Evolutionary conservation across 1,140 invertebrate genomes (phyloP).

Genomic region (Diploscapter pachys): DNA sequence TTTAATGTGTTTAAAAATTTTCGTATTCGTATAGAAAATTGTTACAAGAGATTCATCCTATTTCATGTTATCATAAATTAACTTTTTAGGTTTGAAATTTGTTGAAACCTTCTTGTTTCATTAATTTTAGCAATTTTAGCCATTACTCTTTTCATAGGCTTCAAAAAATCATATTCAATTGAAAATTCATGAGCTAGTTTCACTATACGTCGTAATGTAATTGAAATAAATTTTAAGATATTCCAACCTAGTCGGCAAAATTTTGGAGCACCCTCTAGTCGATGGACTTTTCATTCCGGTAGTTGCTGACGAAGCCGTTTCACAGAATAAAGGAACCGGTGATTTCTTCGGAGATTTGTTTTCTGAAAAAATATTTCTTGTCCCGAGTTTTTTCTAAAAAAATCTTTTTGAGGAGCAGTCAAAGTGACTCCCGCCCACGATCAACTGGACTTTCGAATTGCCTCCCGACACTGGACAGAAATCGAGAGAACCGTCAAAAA

Average conservation of each 20-base stretch:
- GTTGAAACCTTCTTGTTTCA: background rate
- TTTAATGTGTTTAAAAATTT: constrained; percentile 17
- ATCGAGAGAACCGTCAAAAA: constrained; percentile 68
- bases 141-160: no score
- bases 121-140: background rate
- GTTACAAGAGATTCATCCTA: background rate
- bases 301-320: constrained; percentile 80
- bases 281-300: constrained; percentile 76
- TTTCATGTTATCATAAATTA: no score
- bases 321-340: constrained; percentile 64
- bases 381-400: background rate
- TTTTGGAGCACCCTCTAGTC: constrained; percentile 77
- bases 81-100: no score
- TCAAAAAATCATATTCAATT: no score
- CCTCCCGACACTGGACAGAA: constrained; percentile 69
- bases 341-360: background rate
- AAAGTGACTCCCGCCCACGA: constrained; percentile 98
- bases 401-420: constrained; percentile 67
- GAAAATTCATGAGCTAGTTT: no score
- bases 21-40: background rate
- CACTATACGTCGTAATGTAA: no score
- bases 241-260: constrained; percentile 73
- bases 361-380: background rate
- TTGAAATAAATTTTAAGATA: no score
- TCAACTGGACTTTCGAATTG: constrained; percentile 91